Percentiles rank a stretch among this genome's conserved stretches.
Conservation (phyloP, 2,888 invertebrate genomes). For the Baronia brevicornis region DNA sequence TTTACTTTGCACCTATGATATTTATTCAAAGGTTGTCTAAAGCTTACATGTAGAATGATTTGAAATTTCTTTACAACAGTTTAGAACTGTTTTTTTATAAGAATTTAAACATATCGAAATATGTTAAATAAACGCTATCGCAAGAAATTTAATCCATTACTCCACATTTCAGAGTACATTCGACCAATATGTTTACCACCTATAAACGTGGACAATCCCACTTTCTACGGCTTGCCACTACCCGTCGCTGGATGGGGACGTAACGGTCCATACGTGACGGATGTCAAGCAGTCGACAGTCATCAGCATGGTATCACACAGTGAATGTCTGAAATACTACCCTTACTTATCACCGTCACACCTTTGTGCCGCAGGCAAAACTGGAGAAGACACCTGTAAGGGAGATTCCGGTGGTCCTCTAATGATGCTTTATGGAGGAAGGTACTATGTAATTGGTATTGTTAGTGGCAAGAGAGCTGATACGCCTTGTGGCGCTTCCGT, state of each 20-base stretch:
- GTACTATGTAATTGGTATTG: conserved; percentile 56
- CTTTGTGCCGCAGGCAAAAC: conserved; percentile 58
- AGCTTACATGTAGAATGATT: too few relatives aligned
- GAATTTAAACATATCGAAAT: background rate
- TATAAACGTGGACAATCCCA: conserved; percentile 48
- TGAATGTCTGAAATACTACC: conserved; percentile 44
- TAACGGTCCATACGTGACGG: conserved; percentile 43
- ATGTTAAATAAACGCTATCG: conserved; percentile 1
- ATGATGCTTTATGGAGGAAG: conserved; percentile 54
- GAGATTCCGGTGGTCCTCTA: conserved; percentile 63
- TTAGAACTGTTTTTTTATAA: background rate
- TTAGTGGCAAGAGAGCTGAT: conserved; percentile 61
- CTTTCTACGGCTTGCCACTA: conserved; percentile 44
- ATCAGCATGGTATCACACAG: conserved; percentile 51
- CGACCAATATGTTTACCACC: conserved; percentile 60
- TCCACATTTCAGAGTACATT: conserved; percentile 46
- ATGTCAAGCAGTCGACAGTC: conserved; percentile 57
- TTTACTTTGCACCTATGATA: too few relatives aligned
- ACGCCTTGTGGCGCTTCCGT: conserved; percentile 57
- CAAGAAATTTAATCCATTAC: background rate
- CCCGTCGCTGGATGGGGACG: conserved; percentile 63
- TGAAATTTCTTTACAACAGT: too few relatives aligned
- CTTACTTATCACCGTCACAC: conserved; percentile 40
- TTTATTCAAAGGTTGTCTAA: too few relatives aligned
- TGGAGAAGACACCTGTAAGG: conserved; percentile 64